Conservation (phyloP, 2,113 vertebrate genomes). For the Dicentrarchus labrax region DNA sequence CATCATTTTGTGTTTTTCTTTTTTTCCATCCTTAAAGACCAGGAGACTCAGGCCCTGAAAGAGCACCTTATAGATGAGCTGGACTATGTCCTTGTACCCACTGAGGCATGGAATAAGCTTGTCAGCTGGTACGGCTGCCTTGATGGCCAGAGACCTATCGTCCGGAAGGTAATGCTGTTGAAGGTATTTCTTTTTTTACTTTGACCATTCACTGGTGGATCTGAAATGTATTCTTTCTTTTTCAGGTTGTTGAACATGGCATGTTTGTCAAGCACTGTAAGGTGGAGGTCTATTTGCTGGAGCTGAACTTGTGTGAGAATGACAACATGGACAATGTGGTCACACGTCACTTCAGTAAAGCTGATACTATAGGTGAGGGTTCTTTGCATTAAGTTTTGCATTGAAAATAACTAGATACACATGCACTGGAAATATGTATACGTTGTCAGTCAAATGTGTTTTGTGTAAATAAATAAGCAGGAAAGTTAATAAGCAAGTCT, state of each 20-base stretch:
- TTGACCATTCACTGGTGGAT: background rate
- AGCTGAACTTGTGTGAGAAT: constrained; percentile 95
- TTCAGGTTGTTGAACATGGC: constrained; percentile 96
- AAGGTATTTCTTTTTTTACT: background rate
- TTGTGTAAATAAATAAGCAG: background rate
- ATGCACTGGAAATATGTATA: background rate
- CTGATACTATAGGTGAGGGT: constrained; percentile 92
- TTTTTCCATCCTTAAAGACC: constrained; percentile 82
- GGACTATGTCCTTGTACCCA: constrained; percentile 95
- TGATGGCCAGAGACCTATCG: constrained; percentile 92
- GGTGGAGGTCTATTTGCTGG: constrained; percentile 97
- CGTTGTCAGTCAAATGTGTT: background rate
- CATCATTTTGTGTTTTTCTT: constrained; percentile 7
- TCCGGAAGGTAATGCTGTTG: constrained; percentile 89
- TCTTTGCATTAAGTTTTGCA: background rate
- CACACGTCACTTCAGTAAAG: constrained; percentile 96
- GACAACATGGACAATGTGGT: constrained; percentile 90
- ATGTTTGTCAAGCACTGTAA: constrained; percentile 99
- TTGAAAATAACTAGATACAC: background rate
- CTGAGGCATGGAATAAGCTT: constrained; percentile 94
- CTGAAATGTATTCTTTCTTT: constrained; percentile 7
- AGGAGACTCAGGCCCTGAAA: constrained; percentile 91
- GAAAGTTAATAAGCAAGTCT: background rate
- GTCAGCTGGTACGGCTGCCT: constrained; percentile 93
- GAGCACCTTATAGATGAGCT: constrained; percentile 96